Percentiles rank a stretch among this genome's conserved stretches.
Evolutionary conservation across 2,113 vertebrate species (phyloP).

Genomic region (Calyptomena viridis): DNA sequence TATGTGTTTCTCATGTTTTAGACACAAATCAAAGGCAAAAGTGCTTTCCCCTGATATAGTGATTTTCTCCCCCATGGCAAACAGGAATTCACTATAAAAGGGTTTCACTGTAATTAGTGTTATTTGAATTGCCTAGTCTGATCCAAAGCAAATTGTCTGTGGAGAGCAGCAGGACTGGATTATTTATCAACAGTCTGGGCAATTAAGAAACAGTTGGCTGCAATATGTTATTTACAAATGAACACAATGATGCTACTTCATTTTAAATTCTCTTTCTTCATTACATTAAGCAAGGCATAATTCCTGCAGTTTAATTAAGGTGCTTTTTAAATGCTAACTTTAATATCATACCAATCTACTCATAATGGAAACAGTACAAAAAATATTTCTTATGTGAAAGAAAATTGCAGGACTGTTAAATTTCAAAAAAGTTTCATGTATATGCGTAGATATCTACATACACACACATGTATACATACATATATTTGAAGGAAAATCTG

Average conservation of each 20-base stretch:
- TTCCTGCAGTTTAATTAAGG: conserved; percentile 71
- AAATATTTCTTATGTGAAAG: neutral
- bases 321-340: conserved; percentile 61
- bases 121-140: conserved; percentile 88
- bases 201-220: conserved; percentile 93
- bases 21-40: conserved; percentile 61
- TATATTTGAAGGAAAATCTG: neutral
- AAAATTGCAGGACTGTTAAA: neutral
- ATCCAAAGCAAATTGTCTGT: conserved; percentile 90
- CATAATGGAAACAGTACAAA: conserved; percentile 29
- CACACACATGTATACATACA: rapidly evolving
- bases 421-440: neutral
- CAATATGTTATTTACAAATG: conserved; percentile 87
- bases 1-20: conserved; percentile 61
- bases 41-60: conserved; percentile 39
- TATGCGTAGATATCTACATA: neutral
- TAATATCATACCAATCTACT: conserved; percentile 48
- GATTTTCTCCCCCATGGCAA: conserved; percentile 52
- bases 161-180: conserved; percentile 86
- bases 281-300: conserved; percentile 66
- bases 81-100: conserved; percentile 68
- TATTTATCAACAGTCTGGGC: conserved; percentile 92
- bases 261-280: conserved; percentile 74
- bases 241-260: conserved; percentile 75
- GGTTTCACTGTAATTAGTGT: conserved; percentile 80